These are phyloP conservation scores for Brassicogethes aeneus DNA, from an alignment of 2,888 invertebrate species.

Conservation along the genomic window DNA sequence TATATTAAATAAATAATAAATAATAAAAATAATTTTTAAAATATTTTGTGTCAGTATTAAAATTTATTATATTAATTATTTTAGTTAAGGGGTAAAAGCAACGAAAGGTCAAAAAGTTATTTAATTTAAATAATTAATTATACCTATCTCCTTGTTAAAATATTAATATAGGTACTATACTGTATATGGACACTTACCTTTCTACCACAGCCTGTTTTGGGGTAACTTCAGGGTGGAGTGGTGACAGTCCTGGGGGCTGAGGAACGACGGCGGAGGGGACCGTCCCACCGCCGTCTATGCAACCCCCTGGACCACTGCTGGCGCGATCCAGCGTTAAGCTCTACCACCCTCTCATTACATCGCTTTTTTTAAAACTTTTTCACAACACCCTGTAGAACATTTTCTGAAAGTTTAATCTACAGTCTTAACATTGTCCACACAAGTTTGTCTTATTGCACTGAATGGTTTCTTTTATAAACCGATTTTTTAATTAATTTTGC, in stretches of 20 bases:
- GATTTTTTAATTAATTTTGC: conserved; percentile 15
- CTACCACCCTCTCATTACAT: conserved; percentile 29
- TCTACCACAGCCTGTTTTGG: conserved; percentile 84
- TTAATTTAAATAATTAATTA: too few species aligned
- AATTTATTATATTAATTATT: too few species aligned
- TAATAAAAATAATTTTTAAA: too few species aligned
- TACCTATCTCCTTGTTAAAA: too few species aligned
- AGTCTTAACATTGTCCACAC: conserved; percentile 3
- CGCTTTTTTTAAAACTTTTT: conserved; percentile 16
- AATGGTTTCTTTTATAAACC: too few species aligned
- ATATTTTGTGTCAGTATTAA: too few species aligned
- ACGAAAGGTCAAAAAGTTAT: too few species aligned
- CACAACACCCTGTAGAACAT: conserved; percentile 21
- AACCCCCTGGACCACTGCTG: conserved; percentile 58
- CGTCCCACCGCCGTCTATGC: conserved; percentile 67
- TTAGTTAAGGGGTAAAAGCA: too few species aligned
- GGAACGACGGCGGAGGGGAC: conserved; percentile 53
- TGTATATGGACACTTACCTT: conserved; percentile 44
- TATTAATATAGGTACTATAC: too few species aligned
- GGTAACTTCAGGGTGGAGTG: conserved; percentile 59
- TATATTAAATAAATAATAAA: too few species aligned
- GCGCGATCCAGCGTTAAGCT: conserved; percentile 41
- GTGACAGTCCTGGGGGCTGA: conserved; percentile 55
- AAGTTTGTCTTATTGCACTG: too few species aligned
- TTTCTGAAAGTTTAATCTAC: conserved; percentile 9